phyloP scores from a whole-genome alignment of 2,113 vertebrate genomes.

The Apodemus sylvaticus region DNA sequence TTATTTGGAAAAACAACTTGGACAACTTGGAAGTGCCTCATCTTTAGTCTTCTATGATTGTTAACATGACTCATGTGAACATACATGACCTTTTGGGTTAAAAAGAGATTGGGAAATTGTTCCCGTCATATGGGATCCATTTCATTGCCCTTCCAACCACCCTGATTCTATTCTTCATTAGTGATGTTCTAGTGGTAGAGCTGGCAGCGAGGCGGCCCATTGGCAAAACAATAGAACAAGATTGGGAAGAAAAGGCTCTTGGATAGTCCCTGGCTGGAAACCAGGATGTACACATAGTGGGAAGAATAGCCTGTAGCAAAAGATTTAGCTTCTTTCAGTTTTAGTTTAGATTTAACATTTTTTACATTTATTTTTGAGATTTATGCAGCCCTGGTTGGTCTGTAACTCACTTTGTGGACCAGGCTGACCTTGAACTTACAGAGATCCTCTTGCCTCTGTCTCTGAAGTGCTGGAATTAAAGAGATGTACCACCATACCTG shows the following conservation, averaged over 20 bases:
- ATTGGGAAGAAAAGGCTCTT: neutral
- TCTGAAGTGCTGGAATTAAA: neutral
- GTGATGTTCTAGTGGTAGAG: neutral
- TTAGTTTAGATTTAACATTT: neutral
- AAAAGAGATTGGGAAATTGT: constrained; percentile 34
- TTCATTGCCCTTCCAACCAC: neutral
- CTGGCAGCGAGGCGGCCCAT: neutral
- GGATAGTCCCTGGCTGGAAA: neutral
- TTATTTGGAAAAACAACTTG: constrained; percentile 17
- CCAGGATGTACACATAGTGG: neutral
- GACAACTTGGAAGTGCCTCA: neutral
- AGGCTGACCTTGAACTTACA: neutral
- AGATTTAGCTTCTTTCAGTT: neutral
- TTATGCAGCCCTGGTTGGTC: neutral
- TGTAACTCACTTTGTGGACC: neutral
- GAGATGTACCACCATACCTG: neutral
- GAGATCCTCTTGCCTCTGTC: neutral
- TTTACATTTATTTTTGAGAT: neutral
- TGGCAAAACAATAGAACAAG: neutral
- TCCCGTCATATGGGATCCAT: neutral
- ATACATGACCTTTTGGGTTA: constrained; percentile 28
- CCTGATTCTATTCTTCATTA: neutral
- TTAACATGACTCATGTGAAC: constrained; percentile 32
- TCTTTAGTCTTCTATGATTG: constrained; percentile 24
- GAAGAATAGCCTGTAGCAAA: neutral